Conservation (phyloP, 2,113 vertebrate species). For the Aythya baeri region DNA sequence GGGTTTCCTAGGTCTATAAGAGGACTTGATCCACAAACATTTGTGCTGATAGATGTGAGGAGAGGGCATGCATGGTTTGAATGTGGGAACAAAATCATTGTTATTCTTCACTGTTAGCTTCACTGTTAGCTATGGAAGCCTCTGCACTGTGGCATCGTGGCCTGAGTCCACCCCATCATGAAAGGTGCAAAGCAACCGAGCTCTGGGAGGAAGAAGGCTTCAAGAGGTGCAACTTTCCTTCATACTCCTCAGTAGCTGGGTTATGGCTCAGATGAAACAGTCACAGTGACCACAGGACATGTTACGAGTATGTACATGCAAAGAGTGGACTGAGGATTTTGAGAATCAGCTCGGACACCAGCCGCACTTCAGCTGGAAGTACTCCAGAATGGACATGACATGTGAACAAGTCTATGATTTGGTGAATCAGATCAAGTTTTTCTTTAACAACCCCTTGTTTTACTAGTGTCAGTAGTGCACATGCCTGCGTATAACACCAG, state of each 20-base stretch:
- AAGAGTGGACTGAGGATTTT: background rate
- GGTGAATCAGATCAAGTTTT: background rate
- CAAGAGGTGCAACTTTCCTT: background rate
- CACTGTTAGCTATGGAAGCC: background rate
- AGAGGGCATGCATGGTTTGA: background rate
- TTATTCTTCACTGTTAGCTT: too few species aligned
- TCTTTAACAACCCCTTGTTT: conserved; percentile 16
- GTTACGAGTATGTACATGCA: background rate
- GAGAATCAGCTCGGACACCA: background rate
- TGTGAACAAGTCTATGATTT: background rate
- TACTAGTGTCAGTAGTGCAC: background rate
- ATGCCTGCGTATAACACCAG: background rate
- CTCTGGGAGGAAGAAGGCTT: background rate
- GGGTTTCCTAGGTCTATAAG: background rate
- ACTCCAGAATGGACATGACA: background rate
- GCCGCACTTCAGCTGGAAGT: background rate
- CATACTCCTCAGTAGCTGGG: background rate
- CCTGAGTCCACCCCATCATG: background rate
- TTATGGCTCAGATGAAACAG: background rate
- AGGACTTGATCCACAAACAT: too few species aligned
- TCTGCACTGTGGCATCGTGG: background rate
- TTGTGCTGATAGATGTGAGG: background rate
- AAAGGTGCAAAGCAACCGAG: background rate
- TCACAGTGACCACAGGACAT: background rate
- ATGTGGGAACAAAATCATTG: background rate